Evolutionary conservation across 2,113 vertebrate genomes (phyloP).

Genomic region (Sebastes fasciatus): DNA sequence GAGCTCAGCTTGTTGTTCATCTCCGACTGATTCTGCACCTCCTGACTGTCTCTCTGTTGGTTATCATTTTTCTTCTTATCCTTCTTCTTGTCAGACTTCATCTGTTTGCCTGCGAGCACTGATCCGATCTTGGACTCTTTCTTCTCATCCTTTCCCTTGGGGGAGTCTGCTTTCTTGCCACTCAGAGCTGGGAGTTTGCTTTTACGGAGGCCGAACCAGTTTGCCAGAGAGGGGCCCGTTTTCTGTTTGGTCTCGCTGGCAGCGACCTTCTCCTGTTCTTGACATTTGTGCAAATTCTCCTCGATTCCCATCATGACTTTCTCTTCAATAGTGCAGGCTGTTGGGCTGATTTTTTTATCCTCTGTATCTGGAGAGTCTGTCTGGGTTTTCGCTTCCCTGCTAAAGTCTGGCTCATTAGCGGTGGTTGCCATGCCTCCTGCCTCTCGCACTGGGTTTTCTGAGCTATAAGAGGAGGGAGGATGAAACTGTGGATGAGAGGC

Average conservation of each 20-base stretch:
- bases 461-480: constrained; percentile 61
- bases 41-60: constrained; percentile 80
- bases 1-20: constrained; percentile 77
- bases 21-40: constrained; percentile 78
- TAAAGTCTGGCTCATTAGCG: constrained; percentile 73
- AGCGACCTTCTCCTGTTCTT: constrained; percentile 86
- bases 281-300: constrained; percentile 91
- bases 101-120: constrained; percentile 87
- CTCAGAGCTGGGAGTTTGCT: constrained; percentile 90
- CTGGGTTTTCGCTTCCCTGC: constrained; percentile 68
- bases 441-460: constrained; percentile 69
- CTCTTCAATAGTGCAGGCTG: constrained; percentile 91
- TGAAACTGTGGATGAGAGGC: constrained; percentile 78
- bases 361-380: constrained; percentile 63
- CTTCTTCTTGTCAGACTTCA: constrained; percentile 89
- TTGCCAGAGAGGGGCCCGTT: constrained; percentile 89
- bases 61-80: constrained; percentile 88
- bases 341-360: constrained; percentile 76
- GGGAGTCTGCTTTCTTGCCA: constrained; percentile 85
- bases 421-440: constrained; percentile 48
- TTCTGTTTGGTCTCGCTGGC: constrained; percentile 85
- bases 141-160: constrained; percentile 89
- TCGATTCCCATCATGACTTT: constrained; percentile 97
- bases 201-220: constrained; percentile 93
- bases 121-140: constrained; percentile 88